Conservation (phyloP, 2,797 vertebrate genomes). For the Molothrus aeneus region DNA sequence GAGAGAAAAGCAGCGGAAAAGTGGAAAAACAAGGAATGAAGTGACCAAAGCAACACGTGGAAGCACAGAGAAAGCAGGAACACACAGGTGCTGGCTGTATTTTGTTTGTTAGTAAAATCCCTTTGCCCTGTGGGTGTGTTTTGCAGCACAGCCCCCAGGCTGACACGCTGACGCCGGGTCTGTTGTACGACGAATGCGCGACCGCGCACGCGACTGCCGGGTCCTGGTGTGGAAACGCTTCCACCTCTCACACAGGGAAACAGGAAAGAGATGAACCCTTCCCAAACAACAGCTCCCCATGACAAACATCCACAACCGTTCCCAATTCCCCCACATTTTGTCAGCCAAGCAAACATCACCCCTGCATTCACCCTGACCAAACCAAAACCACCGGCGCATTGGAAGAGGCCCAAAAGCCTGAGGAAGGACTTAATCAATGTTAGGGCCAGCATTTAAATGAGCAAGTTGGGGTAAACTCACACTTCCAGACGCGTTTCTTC, state of each 20-base stretch:
- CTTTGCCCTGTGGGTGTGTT: background rate
- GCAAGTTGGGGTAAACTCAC: constrained; percentile 51
- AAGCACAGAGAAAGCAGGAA: background rate
- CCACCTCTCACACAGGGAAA: background rate
- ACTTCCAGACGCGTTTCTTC: constrained; percentile 89
- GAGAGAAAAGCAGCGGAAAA: background rate
- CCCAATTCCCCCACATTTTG: background rate
- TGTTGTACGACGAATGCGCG: fast-evolving
- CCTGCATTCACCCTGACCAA: background rate
- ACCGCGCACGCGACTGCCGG: background rate
- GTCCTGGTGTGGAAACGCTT: background rate
- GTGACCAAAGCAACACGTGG: background rate
- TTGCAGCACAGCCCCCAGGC: background rate
- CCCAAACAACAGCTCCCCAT: background rate
- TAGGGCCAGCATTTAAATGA: constrained; percentile 13
- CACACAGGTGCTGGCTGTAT: fast-evolving
- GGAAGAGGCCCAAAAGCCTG: background rate
- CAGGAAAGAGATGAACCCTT: background rate
- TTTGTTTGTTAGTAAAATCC: background rate
- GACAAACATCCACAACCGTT: background rate
- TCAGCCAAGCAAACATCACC: background rate
- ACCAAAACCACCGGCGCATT: background rate
- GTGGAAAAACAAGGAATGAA: background rate
- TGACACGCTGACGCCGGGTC: fast-evolving
- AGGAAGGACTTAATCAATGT: background rate